These are phyloP conservation scores for Romanogobio albipinnatus DNA, from an alignment of 2,113 vertebrate species.

Conservation along the genomic window DNA sequence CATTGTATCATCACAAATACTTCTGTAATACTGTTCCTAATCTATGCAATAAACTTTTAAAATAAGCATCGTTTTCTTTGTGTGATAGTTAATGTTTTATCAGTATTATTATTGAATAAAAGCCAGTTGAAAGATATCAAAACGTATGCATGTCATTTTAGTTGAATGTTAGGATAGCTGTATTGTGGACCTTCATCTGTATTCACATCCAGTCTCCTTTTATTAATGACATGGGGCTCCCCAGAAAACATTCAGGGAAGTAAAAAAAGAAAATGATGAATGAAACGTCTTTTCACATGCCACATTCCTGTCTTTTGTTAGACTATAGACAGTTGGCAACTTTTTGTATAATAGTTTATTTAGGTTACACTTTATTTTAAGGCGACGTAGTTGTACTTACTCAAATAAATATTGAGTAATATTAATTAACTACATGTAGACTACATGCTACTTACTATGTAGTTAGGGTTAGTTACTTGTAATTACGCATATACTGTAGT, in stretches of 20 bases:
- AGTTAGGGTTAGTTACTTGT: no score
- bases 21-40: background rate
- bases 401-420: no score
- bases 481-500: no score
- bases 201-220: conserved; percentile 25
- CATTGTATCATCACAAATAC: background rate
- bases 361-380: no score
- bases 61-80: background rate
- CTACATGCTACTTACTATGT: no score
- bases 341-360: background rate
- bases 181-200: background rate
- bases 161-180: background rate
- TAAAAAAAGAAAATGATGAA: conserved; percentile 40
- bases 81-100: background rate
- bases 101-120: background rate
- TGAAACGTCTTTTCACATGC: conserved; percentile 15
- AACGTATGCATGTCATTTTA: background rate
- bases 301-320: background rate
- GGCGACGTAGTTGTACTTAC: no score
- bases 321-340: background rate
- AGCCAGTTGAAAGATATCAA: background rate
- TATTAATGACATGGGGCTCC: conserved; percentile 33
- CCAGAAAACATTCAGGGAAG: background rate
- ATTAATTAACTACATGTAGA: no score
- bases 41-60: conserved; percentile 46